Evolutionary conservation across 2,797 vertebrate genomes (phyloP).

Genomic region (Sebastes wilsoni): DNA sequence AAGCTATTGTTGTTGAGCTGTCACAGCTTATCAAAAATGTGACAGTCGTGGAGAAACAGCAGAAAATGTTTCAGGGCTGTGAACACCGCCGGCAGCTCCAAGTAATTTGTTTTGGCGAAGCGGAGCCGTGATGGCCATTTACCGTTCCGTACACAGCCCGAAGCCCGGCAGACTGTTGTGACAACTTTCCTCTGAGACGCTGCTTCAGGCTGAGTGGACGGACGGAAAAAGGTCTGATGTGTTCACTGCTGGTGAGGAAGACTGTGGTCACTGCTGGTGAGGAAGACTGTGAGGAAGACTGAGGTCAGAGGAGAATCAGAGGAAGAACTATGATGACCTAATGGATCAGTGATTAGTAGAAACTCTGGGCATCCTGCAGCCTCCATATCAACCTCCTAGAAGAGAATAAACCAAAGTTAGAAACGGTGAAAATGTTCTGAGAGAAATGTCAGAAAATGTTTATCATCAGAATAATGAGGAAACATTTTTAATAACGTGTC

Average conservation of each 20-base stretch:
- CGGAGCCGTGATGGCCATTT: constrained; percentile 31
- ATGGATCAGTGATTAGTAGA: no score
- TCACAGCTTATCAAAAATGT: constrained; percentile 41
- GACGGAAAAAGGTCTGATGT: background rate
- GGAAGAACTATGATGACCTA: no score
- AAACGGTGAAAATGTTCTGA: no score
- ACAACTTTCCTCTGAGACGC: background rate
- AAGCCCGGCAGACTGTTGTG: constrained; percentile 19
- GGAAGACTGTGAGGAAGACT: no score
- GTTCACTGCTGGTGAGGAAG: no score
- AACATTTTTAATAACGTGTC: no score
- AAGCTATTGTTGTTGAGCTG: constrained; percentile 24
- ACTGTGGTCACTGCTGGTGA: background rate
- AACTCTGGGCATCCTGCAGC: no score
- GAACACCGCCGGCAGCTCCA: constrained; percentile 26
- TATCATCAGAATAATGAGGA: no score
- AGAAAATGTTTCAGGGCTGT: constrained; percentile 33
- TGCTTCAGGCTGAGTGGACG: constrained; percentile 5
- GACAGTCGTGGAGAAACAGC: constrained; percentile 26
- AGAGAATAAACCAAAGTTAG: no score
- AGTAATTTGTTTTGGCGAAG: constrained; percentile 54
- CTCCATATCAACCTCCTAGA: no score
- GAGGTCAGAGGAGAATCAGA: background rate
- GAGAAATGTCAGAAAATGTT: no score
- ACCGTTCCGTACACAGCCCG: constrained; percentile 11